phyloP scores from a whole-genome alignment of 2,888 invertebrate genomes.

The Glomeris marginata region DNA sequence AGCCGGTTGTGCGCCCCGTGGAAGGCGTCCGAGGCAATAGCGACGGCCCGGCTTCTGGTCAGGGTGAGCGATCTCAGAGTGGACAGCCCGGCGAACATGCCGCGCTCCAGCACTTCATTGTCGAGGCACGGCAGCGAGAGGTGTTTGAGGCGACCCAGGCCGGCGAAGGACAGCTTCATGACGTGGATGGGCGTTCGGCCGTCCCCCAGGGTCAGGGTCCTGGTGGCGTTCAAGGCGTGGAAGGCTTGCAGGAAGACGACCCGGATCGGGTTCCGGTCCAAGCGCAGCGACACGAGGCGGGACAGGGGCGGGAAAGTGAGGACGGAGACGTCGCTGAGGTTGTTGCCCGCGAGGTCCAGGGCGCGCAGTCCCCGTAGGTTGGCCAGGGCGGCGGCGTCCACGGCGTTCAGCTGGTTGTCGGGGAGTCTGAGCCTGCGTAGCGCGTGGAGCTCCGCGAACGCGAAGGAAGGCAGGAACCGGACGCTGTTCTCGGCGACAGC shows the following conservation, averaged over 20 bases:
- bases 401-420: constrained; percentile 10
- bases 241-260: constrained; percentile 19
- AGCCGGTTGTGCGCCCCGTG: constrained; percentile 15
- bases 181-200: constrained; percentile 16
- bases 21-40: constrained; percentile 17
- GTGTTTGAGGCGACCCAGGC: constrained; percentile 15
- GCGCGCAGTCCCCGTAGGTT: constrained; percentile 30
- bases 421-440: constrained; percentile 7
- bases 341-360: constrained; percentile 48
- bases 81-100: constrained; percentile 18
- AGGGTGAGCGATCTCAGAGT: constrained; percentile 16
- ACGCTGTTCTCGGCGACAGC: constrained; percentile 9
- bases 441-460: constrained; percentile 10
- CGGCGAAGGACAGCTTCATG: constrained; percentile 19
- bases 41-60: constrained; percentile 14
- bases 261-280: constrained; percentile 19
- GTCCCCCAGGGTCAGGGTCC: constrained; percentile 18
- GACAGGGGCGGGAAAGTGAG: constrained; percentile 43
- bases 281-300: constrained; percentile 16
- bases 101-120: constrained; percentile 17
- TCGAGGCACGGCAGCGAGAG: constrained; percentile 18
- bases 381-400: constrained; percentile 11
- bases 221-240: constrained; percentile 15
- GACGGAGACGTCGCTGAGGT: constrained; percentile 49
- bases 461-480: constrained; percentile 5